Percentiles rank a stretch among this genome's conserved stretches.
These are phyloP conservation scores for Ceratitis capitata DNA, from an alignment of 1,140 invertebrate genomes.

Conservation along the genomic window DNA sequence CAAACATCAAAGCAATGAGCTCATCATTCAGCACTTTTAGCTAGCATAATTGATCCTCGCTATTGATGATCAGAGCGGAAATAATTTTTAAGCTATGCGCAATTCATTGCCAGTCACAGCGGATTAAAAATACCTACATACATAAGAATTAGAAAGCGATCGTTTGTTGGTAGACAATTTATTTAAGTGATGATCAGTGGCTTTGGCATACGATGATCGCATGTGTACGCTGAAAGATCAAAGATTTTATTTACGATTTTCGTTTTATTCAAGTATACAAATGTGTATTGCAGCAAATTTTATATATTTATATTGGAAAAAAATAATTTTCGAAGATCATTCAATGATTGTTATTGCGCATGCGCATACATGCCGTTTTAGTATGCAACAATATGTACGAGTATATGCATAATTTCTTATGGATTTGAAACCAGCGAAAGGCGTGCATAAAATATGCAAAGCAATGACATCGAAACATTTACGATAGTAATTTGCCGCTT, in stretches of 20 bases:
- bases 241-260: background rate
- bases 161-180: background rate
- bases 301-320: background rate
- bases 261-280: no score
- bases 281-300: background rate
- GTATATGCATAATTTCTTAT: background rate
- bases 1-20: background rate
- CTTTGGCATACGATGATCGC: background rate
- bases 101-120: background rate
- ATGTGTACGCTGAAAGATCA: background rate
- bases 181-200: background rate
- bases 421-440: background rate
- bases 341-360: background rate
- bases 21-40: background rate
- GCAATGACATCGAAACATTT: background rate
- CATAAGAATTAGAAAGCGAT: background rate
- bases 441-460: background rate
- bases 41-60: background rate
- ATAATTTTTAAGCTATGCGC: background rate
- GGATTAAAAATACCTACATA: background rate
- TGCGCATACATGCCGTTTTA: background rate
- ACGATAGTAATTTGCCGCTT: background rate
- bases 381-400: background rate
- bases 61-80: background rate
- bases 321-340: background rate